These are phyloP conservation scores for Campoplex nolae DNA, from an alignment of 2,888 invertebrate species.

Conservation along the genomic window DNA sequence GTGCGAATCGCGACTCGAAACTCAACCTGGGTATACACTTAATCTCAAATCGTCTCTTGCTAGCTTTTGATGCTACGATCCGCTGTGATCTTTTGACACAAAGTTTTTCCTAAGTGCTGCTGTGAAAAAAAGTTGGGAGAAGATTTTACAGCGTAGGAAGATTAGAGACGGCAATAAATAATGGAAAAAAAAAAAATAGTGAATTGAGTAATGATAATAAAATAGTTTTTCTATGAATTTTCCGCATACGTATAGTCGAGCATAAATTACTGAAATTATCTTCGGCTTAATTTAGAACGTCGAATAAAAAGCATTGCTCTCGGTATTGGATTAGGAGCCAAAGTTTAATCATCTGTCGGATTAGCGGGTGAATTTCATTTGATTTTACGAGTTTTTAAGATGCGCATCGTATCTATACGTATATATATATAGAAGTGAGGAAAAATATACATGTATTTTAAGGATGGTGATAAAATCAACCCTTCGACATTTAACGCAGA, in stretches of 20 bases:
- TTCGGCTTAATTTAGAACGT: background rate
- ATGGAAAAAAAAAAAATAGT: background rate
- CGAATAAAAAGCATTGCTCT: conserved; percentile 47
- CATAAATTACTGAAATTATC: background rate
- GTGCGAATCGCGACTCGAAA: conserved; percentile 43
- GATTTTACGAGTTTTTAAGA: conserved; percentile 83
- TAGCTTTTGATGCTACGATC: background rate
- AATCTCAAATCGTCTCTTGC: conserved; percentile 44
- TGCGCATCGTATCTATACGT: conserved; percentile 42
- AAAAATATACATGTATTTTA: background rate
- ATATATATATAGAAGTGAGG: background rate
- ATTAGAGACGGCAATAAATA: background rate
- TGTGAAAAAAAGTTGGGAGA: conserved; percentile 4
- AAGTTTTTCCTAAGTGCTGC: background rate
- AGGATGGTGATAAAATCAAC: conserved; percentile 74
- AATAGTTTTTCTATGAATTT: background rate
- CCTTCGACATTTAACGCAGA: conserved; percentile 63
- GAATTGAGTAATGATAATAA: background rate
- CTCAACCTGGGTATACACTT: background rate
- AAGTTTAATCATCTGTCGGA: conserved; percentile 82
- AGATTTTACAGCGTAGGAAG: conserved; percentile 12
- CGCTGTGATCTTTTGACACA: conserved; percentile 17
- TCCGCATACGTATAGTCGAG: background rate
- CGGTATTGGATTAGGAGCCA: conserved; percentile 62
- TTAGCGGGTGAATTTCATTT: conserved; percentile 82